phyloP scores from a whole-genome alignment of 2,797 vertebrate genomes.

The Rhynchotus rufescens region DNA sequence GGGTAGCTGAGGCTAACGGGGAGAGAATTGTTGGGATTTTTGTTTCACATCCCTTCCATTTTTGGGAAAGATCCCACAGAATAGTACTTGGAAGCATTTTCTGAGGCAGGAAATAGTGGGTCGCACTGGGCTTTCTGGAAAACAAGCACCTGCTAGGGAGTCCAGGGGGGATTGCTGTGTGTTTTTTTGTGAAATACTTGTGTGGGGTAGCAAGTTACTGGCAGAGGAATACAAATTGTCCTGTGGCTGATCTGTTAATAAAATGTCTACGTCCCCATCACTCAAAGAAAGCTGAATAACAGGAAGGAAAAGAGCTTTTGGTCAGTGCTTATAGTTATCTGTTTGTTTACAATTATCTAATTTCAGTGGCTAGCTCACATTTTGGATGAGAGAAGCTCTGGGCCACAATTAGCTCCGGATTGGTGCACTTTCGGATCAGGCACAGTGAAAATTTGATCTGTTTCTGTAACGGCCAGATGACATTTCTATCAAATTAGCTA shows the following conservation, averaged over 20 bases:
- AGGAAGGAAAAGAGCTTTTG: background rate
- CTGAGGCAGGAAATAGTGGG: background rate
- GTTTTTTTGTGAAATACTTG: background rate
- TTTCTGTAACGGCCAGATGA: conserved; percentile 12
- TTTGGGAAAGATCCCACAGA: background rate
- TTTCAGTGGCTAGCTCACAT: background rate
- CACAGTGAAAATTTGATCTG: background rate
- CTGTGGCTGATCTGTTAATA: background rate
- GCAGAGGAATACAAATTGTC: background rate
- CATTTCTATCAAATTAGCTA: conserved; percentile 11
- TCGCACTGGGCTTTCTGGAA: background rate
- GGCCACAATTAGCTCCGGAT: background rate
- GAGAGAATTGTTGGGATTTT: background rate
- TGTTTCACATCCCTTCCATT: background rate
- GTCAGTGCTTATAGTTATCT: background rate
- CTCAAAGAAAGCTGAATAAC: background rate
- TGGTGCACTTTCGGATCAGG: fast-evolving
- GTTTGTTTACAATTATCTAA: background rate
- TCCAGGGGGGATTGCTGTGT: too few relatives aligned
- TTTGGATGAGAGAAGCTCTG: background rate
- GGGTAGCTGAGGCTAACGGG: background rate
- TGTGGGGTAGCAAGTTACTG: background rate
- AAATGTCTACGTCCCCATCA: fast-evolving
- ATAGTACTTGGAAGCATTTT: background rate
- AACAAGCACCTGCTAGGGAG: background rate